Evolutionary conservation across 1,140 invertebrate species (phyloP), one percentile per base, ranked within the genome.

Genomic region (Odontomachus brunneus): DNA sequence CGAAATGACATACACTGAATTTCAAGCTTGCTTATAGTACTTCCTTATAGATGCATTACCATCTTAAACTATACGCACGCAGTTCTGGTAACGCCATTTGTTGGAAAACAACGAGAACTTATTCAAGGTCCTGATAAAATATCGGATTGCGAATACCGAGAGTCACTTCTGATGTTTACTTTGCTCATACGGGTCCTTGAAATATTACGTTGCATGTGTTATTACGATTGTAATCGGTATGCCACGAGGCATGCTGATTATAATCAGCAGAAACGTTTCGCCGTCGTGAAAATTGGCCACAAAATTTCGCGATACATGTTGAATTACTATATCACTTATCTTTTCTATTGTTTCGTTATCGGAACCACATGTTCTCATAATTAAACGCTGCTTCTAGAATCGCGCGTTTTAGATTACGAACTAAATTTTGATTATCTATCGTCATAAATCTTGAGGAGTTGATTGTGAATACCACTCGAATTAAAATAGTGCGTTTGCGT

Each of bases 181-280:
- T 76, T 22, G 22, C 51, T 12, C 65, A 87, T 60, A 75, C 84
- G 82, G 63, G 71, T 71, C 82, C 82, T 84, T 84, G 85, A 84
- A 72, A 84, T 44, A 66, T 78, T 78, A 29, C 15, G 33, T 19
- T 55, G 62, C 48, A 74, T 15, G 44, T 65, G 44, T 69, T 63
- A 33, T 76, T 53, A 65, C 53, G 11, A 26, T 57, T 44, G 33
- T 48, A 48, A 81, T 9, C 38, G 9, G 38, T 44, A 44, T 11
- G 9, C 9, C 9, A 1, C 38, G 38, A 44, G 3, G 38, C 38
- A 44, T 44, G 9, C 38, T 11, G 38, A 44, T 44, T 44, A 65
- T 15, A 3, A 9, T 62, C n/a, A n/a, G 9, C 38, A 24, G 7
- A 59, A 63, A 51, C 38, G 3, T 66, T 65, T 53, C 5, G 9